Percentiles rank a stretch among this genome's conserved stretches.
phyloP scores from a whole-genome alignment of 2,113 vertebrate species.

The Engystomops pustulosus region DNA sequence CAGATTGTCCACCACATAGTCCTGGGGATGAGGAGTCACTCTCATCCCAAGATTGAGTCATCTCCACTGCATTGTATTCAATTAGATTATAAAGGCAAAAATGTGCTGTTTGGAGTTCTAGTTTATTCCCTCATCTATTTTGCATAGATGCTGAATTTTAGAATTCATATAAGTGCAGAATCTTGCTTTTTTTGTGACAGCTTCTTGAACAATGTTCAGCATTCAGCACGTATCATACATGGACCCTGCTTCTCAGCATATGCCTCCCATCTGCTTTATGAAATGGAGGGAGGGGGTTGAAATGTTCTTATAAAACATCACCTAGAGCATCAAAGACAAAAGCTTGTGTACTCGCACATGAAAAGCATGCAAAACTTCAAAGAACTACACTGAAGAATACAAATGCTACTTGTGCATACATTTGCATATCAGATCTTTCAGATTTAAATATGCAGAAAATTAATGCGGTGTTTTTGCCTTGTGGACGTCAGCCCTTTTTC shows the following conservation, averaged over 20 bases:
- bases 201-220: conserved; percentile 17
- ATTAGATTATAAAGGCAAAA: not conserved
- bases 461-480: not conserved
- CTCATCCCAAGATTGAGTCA: too few species aligned
- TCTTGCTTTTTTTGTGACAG: conserved; percentile 38
- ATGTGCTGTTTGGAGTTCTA: not conserved
- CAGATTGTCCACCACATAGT: too few species aligned
- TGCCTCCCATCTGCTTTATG: conserved; percentile 40
- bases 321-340: conserved; percentile 46
- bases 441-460: conserved; percentile 8
- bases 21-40: too few species aligned
- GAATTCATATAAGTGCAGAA: not conserved
- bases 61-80: not conserved
- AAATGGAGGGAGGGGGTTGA: not conserved
- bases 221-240: conserved; percentile 18
- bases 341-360: conserved; percentile 24
- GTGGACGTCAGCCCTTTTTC: not conserved
- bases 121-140: not conserved
- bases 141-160: conserved; percentile 24
- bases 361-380: conserved; percentile 42
- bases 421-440: conserved; percentile 37
- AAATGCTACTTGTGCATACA: conserved; percentile 26
- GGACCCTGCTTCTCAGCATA: conserved; percentile 29
- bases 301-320: conserved; percentile 21
- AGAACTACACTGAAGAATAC: conserved; percentile 36